phyloP scores from a whole-genome alignment of 2,113 vertebrate genomes.

The Fregata magnificens region DNA sequence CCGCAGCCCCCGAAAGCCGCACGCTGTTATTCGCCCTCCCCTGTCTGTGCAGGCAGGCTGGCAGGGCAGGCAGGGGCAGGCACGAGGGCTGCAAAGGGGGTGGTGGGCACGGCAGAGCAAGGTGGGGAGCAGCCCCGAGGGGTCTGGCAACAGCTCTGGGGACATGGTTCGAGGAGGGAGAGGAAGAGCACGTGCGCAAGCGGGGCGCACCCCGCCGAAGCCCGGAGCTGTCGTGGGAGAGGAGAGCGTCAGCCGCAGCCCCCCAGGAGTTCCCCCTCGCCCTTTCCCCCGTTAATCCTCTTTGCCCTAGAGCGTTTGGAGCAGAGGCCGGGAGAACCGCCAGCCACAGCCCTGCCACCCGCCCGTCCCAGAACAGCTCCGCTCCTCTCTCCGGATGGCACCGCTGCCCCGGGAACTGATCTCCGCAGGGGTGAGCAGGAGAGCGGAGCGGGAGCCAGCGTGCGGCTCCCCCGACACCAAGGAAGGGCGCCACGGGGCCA shows the following conservation, averaged over 20 bases:
- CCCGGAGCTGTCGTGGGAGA: neutral
- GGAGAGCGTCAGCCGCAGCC: neutral
- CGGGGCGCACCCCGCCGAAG: neutral
- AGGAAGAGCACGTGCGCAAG: neutral
- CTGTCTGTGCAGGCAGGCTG: neutral
- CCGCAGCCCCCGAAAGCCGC: neutral
- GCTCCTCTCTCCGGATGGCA: constrained; percentile 32
- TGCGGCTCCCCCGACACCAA: neutral
- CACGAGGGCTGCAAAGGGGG: neutral
- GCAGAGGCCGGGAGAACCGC: constrained; percentile 49
- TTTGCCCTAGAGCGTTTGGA: constrained; percentile 60
- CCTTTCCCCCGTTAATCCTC: constrained; percentile 48
- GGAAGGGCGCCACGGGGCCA: neutral
- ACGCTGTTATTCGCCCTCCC: rapidly evolving
- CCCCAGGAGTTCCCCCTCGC: neutral
- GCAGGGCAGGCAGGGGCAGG: neutral
- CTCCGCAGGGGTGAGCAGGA: constrained; percentile 47
- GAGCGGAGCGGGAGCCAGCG: constrained; percentile 16
- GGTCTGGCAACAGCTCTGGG: neutral
- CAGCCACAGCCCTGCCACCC: constrained; percentile 48
- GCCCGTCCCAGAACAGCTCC: constrained; percentile 21
- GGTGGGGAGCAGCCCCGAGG: neutral
- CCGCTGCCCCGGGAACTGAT: constrained; percentile 34
- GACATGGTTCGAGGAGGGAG: neutral
- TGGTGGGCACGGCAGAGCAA: neutral